A percentile compares a stretch with the other conserved stretches of the same genome.
Evolutionary conservation across 2,797 vertebrate species (phyloP).

Genomic region (Enteromius mattozi): DNA sequence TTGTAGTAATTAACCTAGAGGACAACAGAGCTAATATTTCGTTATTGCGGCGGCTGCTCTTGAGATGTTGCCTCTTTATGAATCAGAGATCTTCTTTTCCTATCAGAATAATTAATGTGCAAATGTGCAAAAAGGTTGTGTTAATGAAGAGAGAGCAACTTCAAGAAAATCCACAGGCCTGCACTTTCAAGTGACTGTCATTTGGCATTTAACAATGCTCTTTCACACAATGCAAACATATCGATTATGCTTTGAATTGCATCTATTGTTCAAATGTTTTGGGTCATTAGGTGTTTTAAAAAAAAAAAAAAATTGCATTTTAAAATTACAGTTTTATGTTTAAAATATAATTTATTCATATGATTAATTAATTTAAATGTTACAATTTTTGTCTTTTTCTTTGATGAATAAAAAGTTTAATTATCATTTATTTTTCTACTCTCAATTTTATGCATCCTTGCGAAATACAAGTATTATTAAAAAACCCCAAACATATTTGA

Average conservation of each 20-base stretch:
- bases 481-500: too few species aligned
- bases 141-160: background rate
- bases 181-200: background rate
- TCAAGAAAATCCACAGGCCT: background rate
- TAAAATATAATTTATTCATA: background rate
- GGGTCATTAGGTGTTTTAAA: too few species aligned
- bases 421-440: background rate
- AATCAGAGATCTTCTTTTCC: background rate
- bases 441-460: background rate
- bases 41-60: slow-evolving; percentile 21
- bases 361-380: background rate
- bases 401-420: background rate
- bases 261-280: too few species aligned
- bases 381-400: background rate
- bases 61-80: slow-evolving; percentile 36
- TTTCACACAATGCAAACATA: background rate
- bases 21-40: slow-evolving; percentile 47
- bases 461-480: background rate
- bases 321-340: background rate
- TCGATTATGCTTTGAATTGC: background rate
- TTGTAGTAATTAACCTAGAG: slow-evolving; percentile 56
- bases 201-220: background rate
- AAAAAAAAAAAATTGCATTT: too few species aligned
- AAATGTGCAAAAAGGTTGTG: background rate
- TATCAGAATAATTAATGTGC: slow-evolving; percentile 27